Conservation (phyloP, 2,888 invertebrate genomes). For the Adineta ricciae region DNA sequence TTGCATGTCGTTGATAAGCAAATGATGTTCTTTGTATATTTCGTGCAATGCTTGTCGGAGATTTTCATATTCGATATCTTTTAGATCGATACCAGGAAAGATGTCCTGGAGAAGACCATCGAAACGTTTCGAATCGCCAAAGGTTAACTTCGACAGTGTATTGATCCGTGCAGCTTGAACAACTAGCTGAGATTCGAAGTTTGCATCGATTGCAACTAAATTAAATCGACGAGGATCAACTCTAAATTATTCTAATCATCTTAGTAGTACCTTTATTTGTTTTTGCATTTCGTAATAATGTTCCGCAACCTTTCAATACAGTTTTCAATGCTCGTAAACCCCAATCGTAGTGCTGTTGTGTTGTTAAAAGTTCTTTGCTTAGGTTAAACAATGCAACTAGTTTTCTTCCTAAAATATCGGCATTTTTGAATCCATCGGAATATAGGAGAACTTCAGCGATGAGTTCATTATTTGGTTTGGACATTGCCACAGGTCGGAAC, state of each 20-base stretch:
- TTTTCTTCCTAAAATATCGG: conserved; percentile 67
- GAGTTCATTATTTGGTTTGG: conserved; percentile 72
- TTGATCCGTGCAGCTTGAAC: conserved; percentile 67
- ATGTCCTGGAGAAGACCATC: conserved; percentile 68
- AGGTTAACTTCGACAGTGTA: conserved; percentile 72
- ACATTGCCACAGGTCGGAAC: conserved; percentile 88
- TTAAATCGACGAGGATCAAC: not conserved
- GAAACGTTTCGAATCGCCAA: conserved; percentile 66
- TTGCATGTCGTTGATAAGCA: conserved; percentile 65
- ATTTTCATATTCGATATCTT: conserved; percentile 56
- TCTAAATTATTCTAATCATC: conserved; percentile 2
- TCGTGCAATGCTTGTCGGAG: conserved; percentile 59
- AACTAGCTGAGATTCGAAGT: conserved; percentile 59
- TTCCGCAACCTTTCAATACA: conserved; percentile 64
- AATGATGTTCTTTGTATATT: conserved; percentile 59
- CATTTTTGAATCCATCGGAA: conserved; percentile 73
- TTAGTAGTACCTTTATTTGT: conserved; percentile 23
- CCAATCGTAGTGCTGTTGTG: conserved; percentile 96
- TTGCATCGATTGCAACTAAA: conserved; percentile 40
- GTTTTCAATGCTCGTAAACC: conserved; percentile 88
- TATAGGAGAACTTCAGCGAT: conserved; percentile 79
- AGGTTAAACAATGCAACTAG: conserved; percentile 75
- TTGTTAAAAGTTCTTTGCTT: conserved; percentile 71
- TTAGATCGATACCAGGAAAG: conserved; percentile 64
- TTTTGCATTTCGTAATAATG: conserved; percentile 54